Percentiles rank a stretch among this genome's conserved stretches.
Conservation (phyloP, 2,797 vertebrate species). For the Rhynchonycteris naso region DNA sequence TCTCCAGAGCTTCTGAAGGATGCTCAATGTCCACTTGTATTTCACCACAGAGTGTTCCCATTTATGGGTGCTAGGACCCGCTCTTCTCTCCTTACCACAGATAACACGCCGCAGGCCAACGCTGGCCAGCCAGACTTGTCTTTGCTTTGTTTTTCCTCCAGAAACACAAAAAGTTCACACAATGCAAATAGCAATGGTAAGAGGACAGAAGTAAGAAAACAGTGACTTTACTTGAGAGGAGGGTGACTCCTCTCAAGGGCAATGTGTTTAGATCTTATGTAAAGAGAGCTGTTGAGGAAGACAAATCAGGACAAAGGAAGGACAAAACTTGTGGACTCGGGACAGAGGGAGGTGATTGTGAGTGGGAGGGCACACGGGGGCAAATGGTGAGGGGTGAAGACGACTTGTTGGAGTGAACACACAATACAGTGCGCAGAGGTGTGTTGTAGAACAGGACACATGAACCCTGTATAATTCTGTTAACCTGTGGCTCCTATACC, state of each 20-base stretch:
- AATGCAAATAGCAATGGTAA: not conserved
- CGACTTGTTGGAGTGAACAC: too few relatives aligned
- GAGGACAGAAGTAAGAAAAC: not conserved
- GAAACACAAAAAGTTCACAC: not conserved
- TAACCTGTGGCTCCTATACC: not conserved
- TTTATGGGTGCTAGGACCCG: rapidly evolving
- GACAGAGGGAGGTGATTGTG: too few relatives aligned
- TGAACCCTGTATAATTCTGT: too few relatives aligned
- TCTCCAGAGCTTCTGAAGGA: not conserved
- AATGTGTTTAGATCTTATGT: not conserved
- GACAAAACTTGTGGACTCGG: too few relatives aligned
- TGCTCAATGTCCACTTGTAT: too few relatives aligned
- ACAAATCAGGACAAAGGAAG: not conserved
- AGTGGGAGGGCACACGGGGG: too few relatives aligned
- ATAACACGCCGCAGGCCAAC: not conserved
- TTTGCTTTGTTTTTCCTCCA: not conserved
- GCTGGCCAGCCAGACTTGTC: not conserved
- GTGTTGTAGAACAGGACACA: too few relatives aligned
- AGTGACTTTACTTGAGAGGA: too few relatives aligned
- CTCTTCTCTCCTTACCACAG: not conserved
- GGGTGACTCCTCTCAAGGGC: not conserved
- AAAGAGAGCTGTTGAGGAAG: not conserved
- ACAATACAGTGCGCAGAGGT: too few relatives aligned
- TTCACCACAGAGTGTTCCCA: not conserved
- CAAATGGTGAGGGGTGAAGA: too few relatives aligned